Evolutionary conservation across 2,113 vertebrate species (phyloP).

Genomic region (Osmerus eperlanus): DNA sequence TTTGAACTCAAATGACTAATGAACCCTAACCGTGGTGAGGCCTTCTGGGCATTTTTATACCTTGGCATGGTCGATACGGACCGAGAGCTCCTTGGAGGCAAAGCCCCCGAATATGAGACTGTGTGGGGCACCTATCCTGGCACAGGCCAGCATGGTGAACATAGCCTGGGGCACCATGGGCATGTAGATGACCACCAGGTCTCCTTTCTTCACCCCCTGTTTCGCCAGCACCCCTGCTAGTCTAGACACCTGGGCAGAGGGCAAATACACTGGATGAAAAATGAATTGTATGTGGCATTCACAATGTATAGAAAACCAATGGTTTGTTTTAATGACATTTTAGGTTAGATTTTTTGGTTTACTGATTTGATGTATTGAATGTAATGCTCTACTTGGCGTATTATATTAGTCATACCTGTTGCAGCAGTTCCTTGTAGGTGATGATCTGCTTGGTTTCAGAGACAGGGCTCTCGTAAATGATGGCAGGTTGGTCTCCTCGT

Average conservation of each 20-base stretch:
- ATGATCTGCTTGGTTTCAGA: slow-evolving; percentile 80
- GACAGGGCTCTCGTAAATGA: slow-evolving; percentile 94
- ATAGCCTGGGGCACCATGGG: slow-evolving; percentile 97
- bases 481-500: slow-evolving; percentile 81
- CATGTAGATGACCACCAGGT: slow-evolving; percentile 97
- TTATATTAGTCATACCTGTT: slow-evolving; percentile 70
- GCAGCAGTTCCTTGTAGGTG: slow-evolving; percentile 77
- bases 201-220: slow-evolving; percentile 83
- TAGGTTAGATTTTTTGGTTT: no score
- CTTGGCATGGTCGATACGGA: slow-evolving; percentile 92
- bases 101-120: slow-evolving; percentile 98
- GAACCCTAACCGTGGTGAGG: neutral
- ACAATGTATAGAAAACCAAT: no score
- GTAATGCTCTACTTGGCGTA: no score
- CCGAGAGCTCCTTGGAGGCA: slow-evolving; percentile 89
- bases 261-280: neutral
- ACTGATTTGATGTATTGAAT: no score
- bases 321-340: no score
- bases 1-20: neutral
- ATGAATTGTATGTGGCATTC: no score
- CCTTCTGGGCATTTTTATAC: slow-evolving; percentile 57
- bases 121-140: slow-evolving; percentile 90
- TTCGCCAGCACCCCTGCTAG: slow-evolving; percentile 87
- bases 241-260: slow-evolving; percentile 81
- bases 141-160: slow-evolving; percentile 92